Evolutionary conservation across 1,140 invertebrate genomes (phyloP), one percentile per base, ranked within the genome.

Genomic region (Hypothenemus hampei): DNA sequence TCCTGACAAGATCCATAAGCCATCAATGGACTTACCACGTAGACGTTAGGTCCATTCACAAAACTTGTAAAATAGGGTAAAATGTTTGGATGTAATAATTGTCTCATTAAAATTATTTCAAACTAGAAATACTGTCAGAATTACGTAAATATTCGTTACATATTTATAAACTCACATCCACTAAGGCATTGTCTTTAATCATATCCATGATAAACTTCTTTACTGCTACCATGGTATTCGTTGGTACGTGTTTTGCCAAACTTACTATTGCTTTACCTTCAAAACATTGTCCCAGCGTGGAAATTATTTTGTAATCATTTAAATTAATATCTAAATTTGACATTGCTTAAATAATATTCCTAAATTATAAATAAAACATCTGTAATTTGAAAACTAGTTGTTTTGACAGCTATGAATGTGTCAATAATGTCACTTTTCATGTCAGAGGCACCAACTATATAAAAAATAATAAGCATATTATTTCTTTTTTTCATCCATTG

Each of bases 61-160:
- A 91, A 93, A 26, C 83, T 80, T 41, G 81, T 81, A 49, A 85
- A 73, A 63, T 85, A 84, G 36, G 81, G 79, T 22, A 91, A 72
- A 44, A 93, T 79, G 70, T 91, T 88, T 20, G 78, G 75, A 71
- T 93, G 89, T 46, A 84, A 80, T n/a, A 93, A 72, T 65, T 90
- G 85, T 49, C 82, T 79, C 8, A 83, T 80, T 41, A 82, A 69
- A 29, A 91, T 81, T 70, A 92, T 88, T 75, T 89, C 81, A 78
- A 83, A 77, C 60, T 78, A 73, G 65, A 71, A 67, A 19, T 36
- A 33, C 7, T 4, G 5, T 37, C 16, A 1, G 11, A 13, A 37
- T 16, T 37, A 18, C 7, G 2, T n/a, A 37, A 37, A 37, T 11
- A 1, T 13, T 37, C 36, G 16, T 16, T 29, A 29, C 26, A 29